phyloP scores from a whole-genome alignment of 2,888 invertebrate species.

The Spodoptera picta region DNA sequence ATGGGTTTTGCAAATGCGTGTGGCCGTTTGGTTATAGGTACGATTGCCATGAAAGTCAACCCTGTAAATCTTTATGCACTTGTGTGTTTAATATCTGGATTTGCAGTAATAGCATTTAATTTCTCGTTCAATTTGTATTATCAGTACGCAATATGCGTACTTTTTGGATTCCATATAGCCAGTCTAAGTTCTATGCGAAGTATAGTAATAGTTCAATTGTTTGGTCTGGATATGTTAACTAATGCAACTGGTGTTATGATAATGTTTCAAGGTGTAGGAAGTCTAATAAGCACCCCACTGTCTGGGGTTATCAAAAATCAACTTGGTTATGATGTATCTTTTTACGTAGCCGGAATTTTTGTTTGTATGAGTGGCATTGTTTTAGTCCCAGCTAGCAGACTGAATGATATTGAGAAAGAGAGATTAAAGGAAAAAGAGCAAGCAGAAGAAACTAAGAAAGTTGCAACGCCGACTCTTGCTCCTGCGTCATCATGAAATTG shows the following conservation, averaged over 20 bases:
- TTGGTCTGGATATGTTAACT: constrained; percentile 81
- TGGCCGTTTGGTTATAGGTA: constrained; percentile 73
- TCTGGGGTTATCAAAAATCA: constrained; percentile 71
- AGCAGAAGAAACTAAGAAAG: constrained; percentile 55
- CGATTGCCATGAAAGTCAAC: constrained; percentile 71
- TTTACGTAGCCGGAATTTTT: constrained; percentile 74
- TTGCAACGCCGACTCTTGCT: background rate
- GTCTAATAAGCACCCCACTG: constrained; percentile 77
- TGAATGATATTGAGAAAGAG: constrained; percentile 44
- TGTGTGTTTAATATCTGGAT: constrained; percentile 66
- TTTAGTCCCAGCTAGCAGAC: constrained; percentile 64
- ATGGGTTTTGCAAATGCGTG: constrained; percentile 75
- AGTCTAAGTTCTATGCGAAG: constrained; percentile 73
- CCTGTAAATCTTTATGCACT: constrained; percentile 66
- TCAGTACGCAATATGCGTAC: constrained; percentile 73
- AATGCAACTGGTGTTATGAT: constrained; percentile 81
- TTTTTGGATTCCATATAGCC: constrained; percentile 76
- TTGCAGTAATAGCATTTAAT: constrained; percentile 70
- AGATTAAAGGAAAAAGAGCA: constrained; percentile 46
- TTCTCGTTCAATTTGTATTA: constrained; percentile 72
- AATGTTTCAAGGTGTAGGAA: constrained; percentile 79
- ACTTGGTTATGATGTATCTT: constrained; percentile 72
- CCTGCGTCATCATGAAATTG: constrained; percentile 1
- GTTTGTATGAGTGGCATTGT: constrained; percentile 72
- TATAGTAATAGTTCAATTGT: constrained; percentile 76